Evolutionary conservation across 1,140 invertebrate genomes (phyloP).

Genomic region (Caenorhabditis briggsae): DNA sequence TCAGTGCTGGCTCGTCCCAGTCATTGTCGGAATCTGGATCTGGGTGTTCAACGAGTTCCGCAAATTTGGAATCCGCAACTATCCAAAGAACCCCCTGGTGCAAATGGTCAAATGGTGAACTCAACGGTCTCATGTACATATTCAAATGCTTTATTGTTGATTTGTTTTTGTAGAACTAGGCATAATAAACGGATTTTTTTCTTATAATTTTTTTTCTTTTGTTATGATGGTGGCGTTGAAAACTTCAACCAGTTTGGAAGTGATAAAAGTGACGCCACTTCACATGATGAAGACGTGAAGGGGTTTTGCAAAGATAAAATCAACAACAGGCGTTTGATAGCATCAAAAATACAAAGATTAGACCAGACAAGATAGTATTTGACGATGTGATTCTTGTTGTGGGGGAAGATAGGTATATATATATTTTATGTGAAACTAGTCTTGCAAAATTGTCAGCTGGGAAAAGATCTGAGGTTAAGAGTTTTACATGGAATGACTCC

Average conservation of each 20-base stretch:
- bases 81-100: slow-evolving; percentile 61
- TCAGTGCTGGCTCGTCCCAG: slow-evolving; percentile 62
- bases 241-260: background rate
- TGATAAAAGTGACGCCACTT: background rate
- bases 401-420: too few species aligned
- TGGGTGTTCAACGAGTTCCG: slow-evolving; percentile 67
- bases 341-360: slow-evolving; percentile 11
- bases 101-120: slow-evolving; percentile 64
- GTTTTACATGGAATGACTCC: too few species aligned
- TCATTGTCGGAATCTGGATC: slow-evolving; percentile 63
- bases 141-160: slow-evolving; percentile 37
- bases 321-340: background rate
- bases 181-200: too few species aligned
- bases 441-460: too few species aligned
- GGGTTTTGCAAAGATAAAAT: background rate
- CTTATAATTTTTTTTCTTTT: too few species aligned
- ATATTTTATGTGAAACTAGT: too few species aligned
- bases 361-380: background rate
- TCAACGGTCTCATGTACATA: slow-evolving; percentile 39
- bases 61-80: slow-evolving; percentile 62
- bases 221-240: too few species aligned
- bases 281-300: slow-evolving; percentile 31
- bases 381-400: too few species aligned
- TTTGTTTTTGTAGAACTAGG: slow-evolving; percentile 2
- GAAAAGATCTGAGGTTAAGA: too few species aligned